A percentile compares a stretch with the other conserved stretches of the same genome.
These are phyloP conservation scores for Amphiduros pacificus DNA, from an alignment of 2,888 invertebrate species.

Conservation along the genomic window DNA sequence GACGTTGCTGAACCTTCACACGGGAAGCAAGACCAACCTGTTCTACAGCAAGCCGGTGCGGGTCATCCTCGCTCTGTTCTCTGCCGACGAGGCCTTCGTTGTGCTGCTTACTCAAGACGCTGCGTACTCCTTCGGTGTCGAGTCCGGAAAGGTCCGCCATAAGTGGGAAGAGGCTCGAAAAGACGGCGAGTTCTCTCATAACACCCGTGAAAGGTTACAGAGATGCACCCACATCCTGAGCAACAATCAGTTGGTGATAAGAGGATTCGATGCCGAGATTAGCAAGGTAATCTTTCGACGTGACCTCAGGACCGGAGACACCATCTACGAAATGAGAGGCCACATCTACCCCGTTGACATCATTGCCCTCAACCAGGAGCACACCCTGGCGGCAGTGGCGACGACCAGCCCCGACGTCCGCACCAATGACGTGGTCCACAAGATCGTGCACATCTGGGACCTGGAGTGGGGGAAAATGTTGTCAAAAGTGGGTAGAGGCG, in stretches of 20 bases:
- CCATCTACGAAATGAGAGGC: background rate
- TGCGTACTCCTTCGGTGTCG: background rate
- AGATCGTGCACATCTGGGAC: background rate
- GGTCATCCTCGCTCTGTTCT: background rate
- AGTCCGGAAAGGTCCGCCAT: background rate
- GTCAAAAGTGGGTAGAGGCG: background rate
- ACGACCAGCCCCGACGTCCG: background rate
- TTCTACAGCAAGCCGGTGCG: background rate
- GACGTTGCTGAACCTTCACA: background rate
- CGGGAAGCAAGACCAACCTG: background rate
- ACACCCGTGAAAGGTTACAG: background rate
- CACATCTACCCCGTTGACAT: background rate
- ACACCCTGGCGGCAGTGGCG: background rate
- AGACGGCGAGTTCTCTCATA: background rate
- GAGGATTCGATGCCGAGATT: background rate
- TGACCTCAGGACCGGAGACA: background rate
- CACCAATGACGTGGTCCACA: no score
- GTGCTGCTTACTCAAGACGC: background rate
- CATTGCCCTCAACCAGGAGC: background rate
- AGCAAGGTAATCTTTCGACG: background rate
- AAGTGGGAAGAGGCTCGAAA: background rate
- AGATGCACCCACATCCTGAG: background rate
- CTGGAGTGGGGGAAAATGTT: conserved; percentile 2
- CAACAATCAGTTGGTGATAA: background rate
- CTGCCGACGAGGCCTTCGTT: background rate